These are phyloP conservation scores for Drosophila bifasciata DNA, from an alignment of 1,140 invertebrate species.

Conservation along the genomic window DNA sequence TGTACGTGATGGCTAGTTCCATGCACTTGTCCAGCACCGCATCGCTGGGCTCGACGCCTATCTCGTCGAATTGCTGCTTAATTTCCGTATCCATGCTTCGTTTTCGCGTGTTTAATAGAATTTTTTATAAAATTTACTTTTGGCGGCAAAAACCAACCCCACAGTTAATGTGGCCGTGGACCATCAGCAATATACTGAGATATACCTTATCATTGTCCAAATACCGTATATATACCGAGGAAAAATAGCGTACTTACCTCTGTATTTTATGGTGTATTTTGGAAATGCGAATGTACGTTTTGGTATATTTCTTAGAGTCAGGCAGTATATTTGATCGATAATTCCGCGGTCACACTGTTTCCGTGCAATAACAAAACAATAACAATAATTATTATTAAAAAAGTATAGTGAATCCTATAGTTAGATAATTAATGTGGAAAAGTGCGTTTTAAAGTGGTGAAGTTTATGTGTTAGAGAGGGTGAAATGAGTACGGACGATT, in stretches of 20 bases:
- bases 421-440: not conserved
- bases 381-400: no score
- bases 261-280: no score
- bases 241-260: no score
- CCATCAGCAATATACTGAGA: no score
- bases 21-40: constrained; percentile 76
- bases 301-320: no score
- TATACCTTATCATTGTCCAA: no score
- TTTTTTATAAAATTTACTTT: constrained; percentile 43
- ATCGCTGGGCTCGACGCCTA: constrained; percentile 69
- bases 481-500: constrained; percentile 71
- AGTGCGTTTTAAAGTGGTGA: constrained; percentile 14
- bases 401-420: not conserved
- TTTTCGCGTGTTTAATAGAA: not conserved
- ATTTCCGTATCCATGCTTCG: constrained; percentile 68
- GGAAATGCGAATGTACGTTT: no score
- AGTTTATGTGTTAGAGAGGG: not conserved
- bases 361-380: no score
- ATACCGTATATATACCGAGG: no score
- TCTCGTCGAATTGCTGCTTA: constrained; percentile 79
- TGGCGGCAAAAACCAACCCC: constrained; percentile 69
- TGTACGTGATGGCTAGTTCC: constrained; percentile 86
- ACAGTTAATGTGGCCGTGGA: no score
- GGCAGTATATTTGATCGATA: no score
- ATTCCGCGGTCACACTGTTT: no score